Conservation (phyloP, 2,797 vertebrate species). For the Ptychobarbus kaznakovi region DNA sequence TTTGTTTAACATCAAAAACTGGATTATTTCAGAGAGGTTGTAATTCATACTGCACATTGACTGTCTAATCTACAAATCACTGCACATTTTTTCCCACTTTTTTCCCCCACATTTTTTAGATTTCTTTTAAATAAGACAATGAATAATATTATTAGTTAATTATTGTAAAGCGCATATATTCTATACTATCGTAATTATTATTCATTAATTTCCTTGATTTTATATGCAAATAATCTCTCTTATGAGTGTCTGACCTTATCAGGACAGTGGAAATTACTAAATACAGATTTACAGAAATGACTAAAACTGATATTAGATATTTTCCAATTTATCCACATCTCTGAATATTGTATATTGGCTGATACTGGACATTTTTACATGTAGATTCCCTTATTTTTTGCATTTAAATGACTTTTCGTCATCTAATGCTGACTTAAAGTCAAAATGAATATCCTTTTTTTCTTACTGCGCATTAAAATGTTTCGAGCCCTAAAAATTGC, state of each 20-base stretch:
- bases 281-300: background rate
- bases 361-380: background rate
- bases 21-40: slow-evolving; percentile 4
- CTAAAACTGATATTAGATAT: background rate
- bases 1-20: slow-evolving; percentile 12
- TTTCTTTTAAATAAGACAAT: background rate
- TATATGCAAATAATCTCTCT: background rate
- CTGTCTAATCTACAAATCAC: background rate
- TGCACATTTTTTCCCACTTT: background rate
- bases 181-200: background rate
- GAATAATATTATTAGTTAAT: background rate
- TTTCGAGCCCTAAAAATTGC: background rate
- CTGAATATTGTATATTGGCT: background rate
- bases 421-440: background rate
- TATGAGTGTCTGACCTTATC: background rate
- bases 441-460: background rate
- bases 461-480: background rate
- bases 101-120: background rate
- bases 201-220: background rate
- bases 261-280: background rate
- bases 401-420: background rate
- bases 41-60: background rate
- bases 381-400: background rate
- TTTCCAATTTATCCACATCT: background rate
- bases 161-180: background rate